Percentiles rank a stretch among this genome's conserved stretches.
Conservation (phyloP, 2,113 vertebrate species). For the Phodopus roborovskii region DNA sequence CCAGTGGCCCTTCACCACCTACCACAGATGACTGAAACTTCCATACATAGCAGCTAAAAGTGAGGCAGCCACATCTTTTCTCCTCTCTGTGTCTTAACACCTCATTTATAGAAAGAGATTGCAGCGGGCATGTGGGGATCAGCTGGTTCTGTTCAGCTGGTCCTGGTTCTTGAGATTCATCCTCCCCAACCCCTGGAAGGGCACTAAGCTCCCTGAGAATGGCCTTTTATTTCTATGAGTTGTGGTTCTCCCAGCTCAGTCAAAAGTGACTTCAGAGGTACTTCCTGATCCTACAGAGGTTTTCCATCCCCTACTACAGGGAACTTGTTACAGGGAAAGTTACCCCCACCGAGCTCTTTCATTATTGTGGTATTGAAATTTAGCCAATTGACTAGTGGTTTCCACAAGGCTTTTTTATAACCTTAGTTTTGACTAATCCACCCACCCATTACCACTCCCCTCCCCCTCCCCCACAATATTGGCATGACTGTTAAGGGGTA, state of each 20-base stretch:
- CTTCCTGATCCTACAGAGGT: background rate
- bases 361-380: background rate
- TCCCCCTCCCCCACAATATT: background rate
- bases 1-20: background rate
- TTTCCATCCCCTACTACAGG: background rate
- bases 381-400: background rate
- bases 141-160: background rate
- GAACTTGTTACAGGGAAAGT: background rate
- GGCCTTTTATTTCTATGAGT: background rate
- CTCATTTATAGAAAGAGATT: constrained; percentile 56
- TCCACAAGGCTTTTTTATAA: background rate
- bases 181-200: background rate
- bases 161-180: background rate
- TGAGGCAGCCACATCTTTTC: background rate
- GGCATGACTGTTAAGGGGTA: background rate
- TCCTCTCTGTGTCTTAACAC: background rate
- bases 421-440: background rate
- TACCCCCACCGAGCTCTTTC: background rate
- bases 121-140: background rate
- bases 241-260: background rate
- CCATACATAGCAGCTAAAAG: background rate
- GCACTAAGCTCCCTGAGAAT: background rate
- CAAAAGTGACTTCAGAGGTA: background rate
- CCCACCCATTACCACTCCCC: background rate
- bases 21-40: background rate